Evolutionary conservation across 2,113 vertebrate species (phyloP).

Genomic region (Lontra canadensis): DNA sequence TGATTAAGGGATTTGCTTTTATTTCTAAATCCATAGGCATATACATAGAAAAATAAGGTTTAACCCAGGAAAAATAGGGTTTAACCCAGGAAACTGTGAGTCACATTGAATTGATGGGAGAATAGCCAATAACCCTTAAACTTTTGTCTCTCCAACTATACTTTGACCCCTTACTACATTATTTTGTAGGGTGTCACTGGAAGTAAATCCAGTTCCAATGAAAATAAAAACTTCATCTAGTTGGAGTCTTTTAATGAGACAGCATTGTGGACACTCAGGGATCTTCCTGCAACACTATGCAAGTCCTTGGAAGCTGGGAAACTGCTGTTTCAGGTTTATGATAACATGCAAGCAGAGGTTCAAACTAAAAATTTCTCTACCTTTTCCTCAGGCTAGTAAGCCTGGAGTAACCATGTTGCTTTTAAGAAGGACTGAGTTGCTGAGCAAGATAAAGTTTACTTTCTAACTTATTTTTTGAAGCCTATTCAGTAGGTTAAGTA

Average conservation of each 20-base stretch:
- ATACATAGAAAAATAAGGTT: not conserved
- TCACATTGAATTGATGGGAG: not conserved
- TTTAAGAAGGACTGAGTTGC: not conserved
- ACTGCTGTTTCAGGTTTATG: not conserved
- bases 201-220: not conserved
- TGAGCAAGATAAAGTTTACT: not conserved
- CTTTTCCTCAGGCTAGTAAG: not conserved
- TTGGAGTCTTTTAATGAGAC: slow-evolving; percentile 38
- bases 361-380: not conserved
- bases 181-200: not conserved
- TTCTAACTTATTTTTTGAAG: not conserved
- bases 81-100: not conserved
- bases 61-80: not conserved
- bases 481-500: not conserved
- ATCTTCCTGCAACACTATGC: not conserved
- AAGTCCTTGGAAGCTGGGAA: not conserved
- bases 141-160: not conserved
- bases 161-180: not conserved
- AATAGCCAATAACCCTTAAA: not conserved
- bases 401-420: not conserved
- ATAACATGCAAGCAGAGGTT: not conserved
- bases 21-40: slow-evolving; percentile 8
- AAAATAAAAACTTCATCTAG: slow-evolving; percentile 59
- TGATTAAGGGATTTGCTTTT: slow-evolving; percentile 12
- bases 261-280: not conserved